Evolutionary conservation across 2,113 vertebrate species (phyloP).

Genomic region (Miniopterus natalensis): DNA sequence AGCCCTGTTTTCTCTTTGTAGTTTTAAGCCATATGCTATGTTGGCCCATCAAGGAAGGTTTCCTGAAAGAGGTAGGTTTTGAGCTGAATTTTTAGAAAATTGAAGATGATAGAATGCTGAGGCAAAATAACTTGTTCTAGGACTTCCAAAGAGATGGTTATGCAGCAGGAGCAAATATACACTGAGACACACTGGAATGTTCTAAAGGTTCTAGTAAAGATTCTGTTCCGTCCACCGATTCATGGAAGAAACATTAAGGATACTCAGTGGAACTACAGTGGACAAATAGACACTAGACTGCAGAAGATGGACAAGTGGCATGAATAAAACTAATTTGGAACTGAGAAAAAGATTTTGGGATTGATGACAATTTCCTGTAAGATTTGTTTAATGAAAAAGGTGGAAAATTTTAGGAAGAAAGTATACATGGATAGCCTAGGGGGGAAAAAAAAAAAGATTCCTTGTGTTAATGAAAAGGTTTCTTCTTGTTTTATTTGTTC

Average conservation of each 20-base stretch:
- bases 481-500: not conserved
- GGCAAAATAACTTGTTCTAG: not conserved
- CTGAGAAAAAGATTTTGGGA: not conserved
- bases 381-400: not conserved
- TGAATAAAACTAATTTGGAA: not conserved
- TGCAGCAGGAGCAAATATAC: not conserved
- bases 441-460: slow-evolving; percentile 22
- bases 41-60: not conserved
- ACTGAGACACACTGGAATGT: not conserved
- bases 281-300: not conserved
- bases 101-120: not conserved
- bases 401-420: not conserved
- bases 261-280: not conserved
- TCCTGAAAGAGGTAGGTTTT: not conserved
- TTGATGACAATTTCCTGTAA: not conserved
- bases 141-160: not conserved
- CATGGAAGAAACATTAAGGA: not conserved
- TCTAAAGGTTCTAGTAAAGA: not conserved
- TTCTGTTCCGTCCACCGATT: not conserved
- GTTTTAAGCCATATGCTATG: not conserved
- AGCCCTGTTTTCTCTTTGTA: not conserved
- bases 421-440: not conserved
- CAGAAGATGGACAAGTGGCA: not conserved
- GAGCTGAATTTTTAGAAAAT: not conserved
- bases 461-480: not conserved